phyloP scores from a whole-genome alignment of 2,888 invertebrate species.

The Ferdinandea cuprea region DNA sequence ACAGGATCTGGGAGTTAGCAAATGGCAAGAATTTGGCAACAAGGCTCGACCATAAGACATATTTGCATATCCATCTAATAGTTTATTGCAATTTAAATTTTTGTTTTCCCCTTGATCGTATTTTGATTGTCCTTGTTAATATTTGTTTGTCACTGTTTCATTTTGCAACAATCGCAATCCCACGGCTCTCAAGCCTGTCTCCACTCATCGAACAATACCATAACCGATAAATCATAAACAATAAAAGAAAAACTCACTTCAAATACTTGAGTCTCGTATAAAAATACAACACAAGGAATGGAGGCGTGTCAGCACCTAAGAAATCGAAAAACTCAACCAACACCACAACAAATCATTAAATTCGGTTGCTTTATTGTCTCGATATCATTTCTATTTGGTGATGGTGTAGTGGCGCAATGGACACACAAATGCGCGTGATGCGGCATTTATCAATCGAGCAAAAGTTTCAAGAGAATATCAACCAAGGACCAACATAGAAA shows the following conservation, averaged over 20 bases:
- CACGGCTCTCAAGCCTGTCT: conserved; percentile 33
- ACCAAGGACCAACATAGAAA: conserved; percentile 22
- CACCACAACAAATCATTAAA: conserved; percentile 71
- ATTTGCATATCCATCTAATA: no score
- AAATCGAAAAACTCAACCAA: conserved; percentile 59
- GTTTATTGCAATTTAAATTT: no score
- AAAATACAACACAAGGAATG: conserved; percentile 30
- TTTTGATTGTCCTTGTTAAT: neutral
- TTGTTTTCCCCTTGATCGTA: no score
- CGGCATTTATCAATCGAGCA: conserved; percentile 44
- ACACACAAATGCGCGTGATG: conserved; percentile 34
- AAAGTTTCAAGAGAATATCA: conserved; percentile 39
- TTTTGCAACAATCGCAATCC: conserved; percentile 49
- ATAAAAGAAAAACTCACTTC: conserved; percentile 29
- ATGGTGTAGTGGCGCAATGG: conserved; percentile 56
- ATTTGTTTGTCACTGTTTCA: neutral
- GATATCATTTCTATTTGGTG: conserved; percentile 66
- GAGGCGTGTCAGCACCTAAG: conserved; percentile 65
- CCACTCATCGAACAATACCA: conserved; percentile 57
- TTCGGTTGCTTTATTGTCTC: conserved; percentile 69
- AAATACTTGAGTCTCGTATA: conserved; percentile 48
- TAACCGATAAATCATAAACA: conserved; percentile 70
- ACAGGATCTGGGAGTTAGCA: no score
- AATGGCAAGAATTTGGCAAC: no score
- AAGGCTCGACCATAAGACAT: no score